These are phyloP conservation scores for Drosophila kohkoa DNA, from an alignment of 1,140 invertebrate genomes.

Conservation along the genomic window DNA sequence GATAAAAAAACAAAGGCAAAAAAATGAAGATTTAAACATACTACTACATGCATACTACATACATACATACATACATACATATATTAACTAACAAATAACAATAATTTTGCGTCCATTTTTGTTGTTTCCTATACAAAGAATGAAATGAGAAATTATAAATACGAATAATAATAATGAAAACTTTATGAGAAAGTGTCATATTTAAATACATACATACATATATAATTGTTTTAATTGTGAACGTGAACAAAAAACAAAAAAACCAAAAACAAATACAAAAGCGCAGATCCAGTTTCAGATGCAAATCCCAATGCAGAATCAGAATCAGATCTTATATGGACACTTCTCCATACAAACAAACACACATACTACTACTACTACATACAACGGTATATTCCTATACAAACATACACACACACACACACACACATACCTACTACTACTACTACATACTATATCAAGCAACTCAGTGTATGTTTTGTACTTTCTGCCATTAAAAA, in stretches of 20 bases:
- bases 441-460: constrained; percentile 34
- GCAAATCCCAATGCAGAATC: constrained; percentile 9
- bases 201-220: constrained; percentile 44
- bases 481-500: constrained; percentile 54
- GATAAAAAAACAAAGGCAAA: constrained; percentile 16
- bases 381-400: constrained; percentile 1
- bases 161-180: constrained; percentile 19
- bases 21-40: constrained; percentile 14
- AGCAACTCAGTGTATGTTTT: constrained; percentile 65
- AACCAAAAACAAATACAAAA: constrained; percentile 3
- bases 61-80: constrained; percentile 31
- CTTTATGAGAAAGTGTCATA: constrained; percentile 1
- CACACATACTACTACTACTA: constrained; percentile 27
- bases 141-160: constrained; percentile 30
- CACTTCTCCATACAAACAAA: neutral
- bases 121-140: constrained; percentile 73
- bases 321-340: constrained; percentile 15
- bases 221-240: constrained; percentile 53
- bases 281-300: constrained; percentile 18
- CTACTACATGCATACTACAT: constrained; percentile 5
- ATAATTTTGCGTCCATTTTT: constrained; percentile 83
- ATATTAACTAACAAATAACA: constrained; percentile 43
- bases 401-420: constrained; percentile 32
- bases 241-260: constrained; percentile 19
- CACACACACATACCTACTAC: constrained; percentile 24